phyloP scores from a whole-genome alignment of 2,797 vertebrate species.

The Rhabdophis nuchalis region DNA sequence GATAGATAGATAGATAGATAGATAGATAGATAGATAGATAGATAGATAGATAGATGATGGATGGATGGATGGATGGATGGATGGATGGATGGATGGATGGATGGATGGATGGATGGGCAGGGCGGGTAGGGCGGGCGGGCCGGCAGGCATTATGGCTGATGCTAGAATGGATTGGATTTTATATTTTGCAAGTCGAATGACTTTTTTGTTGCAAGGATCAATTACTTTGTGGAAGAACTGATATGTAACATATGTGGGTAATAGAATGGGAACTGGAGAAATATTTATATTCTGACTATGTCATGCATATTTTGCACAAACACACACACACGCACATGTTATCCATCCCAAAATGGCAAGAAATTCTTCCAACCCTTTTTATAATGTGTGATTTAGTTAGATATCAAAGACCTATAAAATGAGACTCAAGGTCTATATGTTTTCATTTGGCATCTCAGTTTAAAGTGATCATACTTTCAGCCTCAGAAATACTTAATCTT shows the following conservation, averaged over 20 bases:
- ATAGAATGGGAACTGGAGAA: not conserved
- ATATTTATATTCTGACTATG: not conserved
- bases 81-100: too few relatives aligned
- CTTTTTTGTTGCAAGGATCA: not conserved
- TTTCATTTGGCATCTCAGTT: not conserved
- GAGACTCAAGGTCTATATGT: not conserved
- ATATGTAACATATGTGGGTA: not conserved
- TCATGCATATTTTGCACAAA: not conserved
- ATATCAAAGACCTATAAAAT: not conserved
- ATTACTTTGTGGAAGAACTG: not conserved
- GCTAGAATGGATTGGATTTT: not conserved
- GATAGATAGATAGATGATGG: too few relatives aligned
- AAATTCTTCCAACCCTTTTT: not conserved
- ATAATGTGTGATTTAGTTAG: not conserved
- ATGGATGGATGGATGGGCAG: too few relatives aligned
- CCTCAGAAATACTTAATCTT: not conserved
- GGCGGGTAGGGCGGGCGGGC: too few relatives aligned
- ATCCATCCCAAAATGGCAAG: not conserved
- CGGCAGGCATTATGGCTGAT: not conserved
- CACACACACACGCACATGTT: not conserved
- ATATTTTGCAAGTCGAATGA: not conserved
- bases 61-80: too few relatives aligned
- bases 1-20: too few relatives aligned
- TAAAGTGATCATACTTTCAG: not conserved
- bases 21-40: too few relatives aligned